These are phyloP conservation scores for Saguinus midas DNA, from an alignment of 2,113 vertebrate genomes.

Conservation along the genomic window DNA sequence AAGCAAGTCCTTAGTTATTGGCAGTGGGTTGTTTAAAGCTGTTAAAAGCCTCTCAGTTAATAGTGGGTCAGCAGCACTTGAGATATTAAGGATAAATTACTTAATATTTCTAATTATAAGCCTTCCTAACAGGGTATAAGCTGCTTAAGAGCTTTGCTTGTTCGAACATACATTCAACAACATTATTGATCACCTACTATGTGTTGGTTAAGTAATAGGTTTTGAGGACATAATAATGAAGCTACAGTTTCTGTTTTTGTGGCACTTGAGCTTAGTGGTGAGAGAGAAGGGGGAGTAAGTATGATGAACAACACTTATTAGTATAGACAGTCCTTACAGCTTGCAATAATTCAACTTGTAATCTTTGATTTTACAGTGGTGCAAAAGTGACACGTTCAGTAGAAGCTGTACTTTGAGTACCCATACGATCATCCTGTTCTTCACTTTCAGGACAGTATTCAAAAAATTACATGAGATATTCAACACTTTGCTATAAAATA, in stretches of 20 bases:
- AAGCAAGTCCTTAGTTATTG: slow-evolving; percentile 43
- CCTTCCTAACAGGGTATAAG: neutral
- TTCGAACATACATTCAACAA: neutral
- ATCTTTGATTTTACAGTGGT: neutral
- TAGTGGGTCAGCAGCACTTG: neutral
- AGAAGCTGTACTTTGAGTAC: neutral
- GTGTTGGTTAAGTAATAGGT: neutral
- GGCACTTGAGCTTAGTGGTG: neutral
- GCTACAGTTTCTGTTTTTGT: neutral
- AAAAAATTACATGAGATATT: neutral
- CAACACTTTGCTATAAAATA: neutral
- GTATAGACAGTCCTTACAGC: neutral
- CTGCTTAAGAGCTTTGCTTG: neutral
- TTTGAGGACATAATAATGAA: neutral
- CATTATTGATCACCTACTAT: neutral
- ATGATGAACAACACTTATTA: neutral
- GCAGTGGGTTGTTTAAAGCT: slow-evolving; percentile 42
- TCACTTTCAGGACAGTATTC: neutral
- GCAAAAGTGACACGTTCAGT: neutral
- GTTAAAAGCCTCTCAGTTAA: neutral
- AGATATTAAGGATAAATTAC: neutral
- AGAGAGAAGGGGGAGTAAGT: neutral
- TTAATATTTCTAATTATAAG: neutral
- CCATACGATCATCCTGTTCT: neutral
- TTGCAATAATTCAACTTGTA: neutral